phyloP scores from a whole-genome alignment of 1,140 invertebrate genomes.

The Fopius arisanus region DNA sequence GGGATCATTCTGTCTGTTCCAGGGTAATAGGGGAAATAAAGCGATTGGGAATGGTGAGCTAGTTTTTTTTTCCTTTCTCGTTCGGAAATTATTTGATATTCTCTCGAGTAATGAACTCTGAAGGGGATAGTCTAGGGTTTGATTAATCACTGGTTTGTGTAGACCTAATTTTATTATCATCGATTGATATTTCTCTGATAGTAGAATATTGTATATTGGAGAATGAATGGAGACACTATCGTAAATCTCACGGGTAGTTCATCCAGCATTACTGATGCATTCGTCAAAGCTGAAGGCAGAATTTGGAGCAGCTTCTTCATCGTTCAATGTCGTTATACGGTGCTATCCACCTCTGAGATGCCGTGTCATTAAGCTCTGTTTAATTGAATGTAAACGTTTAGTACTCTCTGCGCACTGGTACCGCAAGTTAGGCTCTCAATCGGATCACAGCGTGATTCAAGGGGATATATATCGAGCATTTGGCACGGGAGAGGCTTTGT shows the following conservation, averaged over 20 bases:
- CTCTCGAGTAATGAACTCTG: no score
- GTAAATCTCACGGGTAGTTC: background rate
- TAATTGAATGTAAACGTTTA: slow-evolving; percentile 35
- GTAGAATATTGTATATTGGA: background rate
- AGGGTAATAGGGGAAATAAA: background rate
- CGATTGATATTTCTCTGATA: background rate
- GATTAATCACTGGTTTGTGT: no score
- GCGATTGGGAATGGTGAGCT: no score
- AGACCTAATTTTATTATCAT: background rate
- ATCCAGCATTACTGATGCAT: slow-evolving; percentile 20
- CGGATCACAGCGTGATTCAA: background rate
- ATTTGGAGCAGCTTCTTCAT: background rate
- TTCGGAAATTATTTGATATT: no score
- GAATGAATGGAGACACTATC: background rate
- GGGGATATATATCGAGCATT: background rate
- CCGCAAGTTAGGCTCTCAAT: background rate
- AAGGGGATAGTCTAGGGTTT: no score
- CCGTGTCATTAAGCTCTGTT: slow-evolving; percentile 28
- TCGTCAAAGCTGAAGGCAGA: slow-evolving; percentile 13
- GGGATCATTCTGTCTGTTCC: background rate
- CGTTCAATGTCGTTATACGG: background rate
- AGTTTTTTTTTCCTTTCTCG: no score
- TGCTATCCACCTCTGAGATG: slow-evolving; percentile 14
- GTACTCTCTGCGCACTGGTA: slow-evolving; percentile 9
- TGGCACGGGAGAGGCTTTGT: background rate